Base-by-base conservation (phyloP, 2,113 vertebrate genomes). In the Opisthocomus hoazin region DNA sequence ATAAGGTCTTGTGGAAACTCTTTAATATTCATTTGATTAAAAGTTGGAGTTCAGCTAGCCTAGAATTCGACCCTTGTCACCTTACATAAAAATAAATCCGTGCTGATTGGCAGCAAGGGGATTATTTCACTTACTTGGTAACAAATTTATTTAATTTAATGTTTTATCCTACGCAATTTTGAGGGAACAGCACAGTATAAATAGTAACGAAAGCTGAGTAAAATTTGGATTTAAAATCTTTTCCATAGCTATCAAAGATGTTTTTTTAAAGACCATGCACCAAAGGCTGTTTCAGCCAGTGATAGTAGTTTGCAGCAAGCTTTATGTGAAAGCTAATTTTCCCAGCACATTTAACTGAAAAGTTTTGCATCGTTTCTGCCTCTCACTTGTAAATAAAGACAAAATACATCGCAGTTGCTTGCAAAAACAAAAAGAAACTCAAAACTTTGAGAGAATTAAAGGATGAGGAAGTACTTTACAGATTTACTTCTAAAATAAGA, bases 1-100 rank as follows among this genome's bases (percentile, higher is more conserved):
- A 90, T n/a, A 56, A 80, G 58, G 32, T 50, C n/a, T 86, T 51
- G 15, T 63, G 48, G 36, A 91, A 91, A 15, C 22, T 93, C 75
- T 93, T 96, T 94, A 88, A 91, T 94, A 92, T 94, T 79, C 53
- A 94, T 89, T 94, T 84, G 71, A 83, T 93, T 96, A 97, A 96
- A 93, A 93, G 39, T 23, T 26, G 74, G 24, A 92, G 32, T 80
- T 80, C 32, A 65, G 8, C 21, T 91, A 84, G 24, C 36, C 63
- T 76, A 53, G 24, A 80, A 24, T 63, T 76, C 94, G 70, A 94
- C 70, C 57, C 34, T 70, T 87, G 34, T 54, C 54, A 63, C n/a
- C 41, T 65, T 77, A 61, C n/a, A 60, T 73, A 73, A 90, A 89
- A 20, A 57, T 76, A 79, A 91, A 89, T 85, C 34, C 73, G 43